Evolutionary conservation across 2,797 vertebrate species (phyloP).

Genomic region (Pangasius djambal): DNA sequence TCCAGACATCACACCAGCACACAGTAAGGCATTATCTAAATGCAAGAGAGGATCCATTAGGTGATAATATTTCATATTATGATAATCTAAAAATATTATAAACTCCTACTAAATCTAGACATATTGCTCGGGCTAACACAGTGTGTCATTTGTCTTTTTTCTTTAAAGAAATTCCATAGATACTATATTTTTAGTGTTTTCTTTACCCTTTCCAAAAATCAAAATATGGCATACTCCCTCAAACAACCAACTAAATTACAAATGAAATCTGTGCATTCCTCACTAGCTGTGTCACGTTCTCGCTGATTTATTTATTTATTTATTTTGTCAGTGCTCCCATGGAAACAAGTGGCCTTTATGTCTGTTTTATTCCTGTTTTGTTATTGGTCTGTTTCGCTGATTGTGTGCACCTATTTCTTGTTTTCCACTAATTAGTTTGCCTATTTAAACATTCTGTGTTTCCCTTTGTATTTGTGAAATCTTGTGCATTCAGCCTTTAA

Average conservation of each 20-base stretch:
- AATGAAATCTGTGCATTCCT: not conserved
- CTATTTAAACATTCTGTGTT: not conserved
- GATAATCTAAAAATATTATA: not conserved
- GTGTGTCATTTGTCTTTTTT: not conserved
- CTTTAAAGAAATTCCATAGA: not conserved
- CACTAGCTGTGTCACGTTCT: not conserved
- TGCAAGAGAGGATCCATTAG: constrained; percentile 1
- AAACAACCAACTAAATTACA: not conserved
- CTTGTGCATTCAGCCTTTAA: not conserved
- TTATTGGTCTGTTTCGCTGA: not conserved
- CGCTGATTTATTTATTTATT: not conserved
- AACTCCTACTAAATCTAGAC: not conserved
- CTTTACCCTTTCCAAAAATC: not conserved
- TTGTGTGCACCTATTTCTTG: not conserved
- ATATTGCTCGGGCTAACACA: not conserved
- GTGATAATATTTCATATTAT: not conserved
- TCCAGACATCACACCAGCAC: constrained; percentile 23
- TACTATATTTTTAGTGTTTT: not conserved
- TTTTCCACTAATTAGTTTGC: not conserved
- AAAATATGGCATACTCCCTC: not conserved
- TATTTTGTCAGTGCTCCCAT: too few species aligned
- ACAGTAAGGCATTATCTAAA: constrained; percentile 4
- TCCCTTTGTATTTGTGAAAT: not conserved
- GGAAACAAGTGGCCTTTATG: not conserved
- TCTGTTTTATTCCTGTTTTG: not conserved